Percentiles rank a stretch among this genome's conserved stretches.
phyloP scores from a whole-genome alignment of 2,888 invertebrate species.

The Melinopterus prodromus region DNA sequence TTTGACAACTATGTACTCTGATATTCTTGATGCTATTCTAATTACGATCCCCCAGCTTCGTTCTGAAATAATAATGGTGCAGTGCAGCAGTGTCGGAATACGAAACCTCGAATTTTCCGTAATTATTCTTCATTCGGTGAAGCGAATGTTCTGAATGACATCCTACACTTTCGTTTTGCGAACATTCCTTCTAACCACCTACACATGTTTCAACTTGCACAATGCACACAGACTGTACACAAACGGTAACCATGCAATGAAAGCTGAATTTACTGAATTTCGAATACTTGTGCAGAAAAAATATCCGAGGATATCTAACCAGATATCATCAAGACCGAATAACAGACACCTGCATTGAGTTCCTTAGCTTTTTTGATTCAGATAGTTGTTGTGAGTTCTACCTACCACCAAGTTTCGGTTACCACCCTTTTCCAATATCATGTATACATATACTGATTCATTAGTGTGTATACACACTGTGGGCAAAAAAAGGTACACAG shows the following conservation, averaged over 20 bases:
- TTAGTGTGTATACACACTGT: too few relatives aligned
- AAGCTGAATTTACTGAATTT: background rate
- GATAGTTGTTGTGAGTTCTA: too few relatives aligned
- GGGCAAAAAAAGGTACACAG: too few relatives aligned
- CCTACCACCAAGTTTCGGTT: too few relatives aligned
- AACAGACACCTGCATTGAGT: too few relatives aligned
- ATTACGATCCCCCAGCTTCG: conserved; percentile 39
- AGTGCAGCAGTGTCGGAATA: conserved; percentile 40
- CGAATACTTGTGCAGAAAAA: background rate
- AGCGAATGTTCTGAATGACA: conserved; percentile 36
- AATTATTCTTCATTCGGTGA: conserved; percentile 35
- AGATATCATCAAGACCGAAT: too few relatives aligned
- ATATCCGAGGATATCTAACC: background rate
- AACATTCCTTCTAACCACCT: background rate
- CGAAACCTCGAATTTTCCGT: conserved; percentile 38
- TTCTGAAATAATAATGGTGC: conserved; percentile 41
- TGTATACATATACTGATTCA: too few relatives aligned
- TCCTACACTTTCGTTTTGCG: background rate
- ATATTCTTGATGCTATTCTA: conserved; percentile 40
- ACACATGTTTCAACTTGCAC: background rate
- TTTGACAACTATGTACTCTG: conserved; percentile 41
- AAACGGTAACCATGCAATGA: background rate
- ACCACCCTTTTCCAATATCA: too few relatives aligned
- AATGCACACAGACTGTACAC: background rate
- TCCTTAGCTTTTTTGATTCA: too few relatives aligned